A percentile compares a stretch with the other conserved stretches of the same genome.
These are phyloP conservation scores for Acanthococcus lagerstroemiae DNA, from an alignment of 2,888 invertebrate species.

Conservation along the genomic window DNA sequence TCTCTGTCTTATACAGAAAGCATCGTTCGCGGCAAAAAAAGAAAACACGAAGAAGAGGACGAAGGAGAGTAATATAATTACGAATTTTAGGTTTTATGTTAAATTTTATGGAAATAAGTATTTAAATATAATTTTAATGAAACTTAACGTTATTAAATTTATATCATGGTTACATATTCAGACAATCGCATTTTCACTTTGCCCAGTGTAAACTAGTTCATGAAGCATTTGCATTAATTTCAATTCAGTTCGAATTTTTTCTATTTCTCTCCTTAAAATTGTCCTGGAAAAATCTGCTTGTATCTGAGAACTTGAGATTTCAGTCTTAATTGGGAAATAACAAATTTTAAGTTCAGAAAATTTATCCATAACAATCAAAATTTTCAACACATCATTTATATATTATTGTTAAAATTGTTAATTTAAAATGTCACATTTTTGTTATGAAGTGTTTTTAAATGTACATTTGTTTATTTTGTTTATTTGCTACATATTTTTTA, in stretches of 20 bases:
- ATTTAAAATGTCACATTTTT: slow-evolving; percentile 23
- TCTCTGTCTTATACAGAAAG: slow-evolving; percentile 9
- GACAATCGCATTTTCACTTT: slow-evolving; percentile 23
- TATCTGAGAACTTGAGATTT: neutral
- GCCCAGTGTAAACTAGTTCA: neutral
- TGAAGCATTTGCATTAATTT: slow-evolving; percentile 16
- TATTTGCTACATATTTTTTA: slow-evolving; percentile 12
- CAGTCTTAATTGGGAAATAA: neutral
- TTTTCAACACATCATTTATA: slow-evolving; percentile 5
- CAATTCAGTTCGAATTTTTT: slow-evolving; percentile 5
- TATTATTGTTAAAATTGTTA: slow-evolving; percentile 16
- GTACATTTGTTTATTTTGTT: slow-evolving; percentile 22
- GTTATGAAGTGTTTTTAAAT: slow-evolving; percentile 25
- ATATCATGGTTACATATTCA: slow-evolving; percentile 27
- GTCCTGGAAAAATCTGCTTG: neutral
- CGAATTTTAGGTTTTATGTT: slow-evolving; percentile 18
- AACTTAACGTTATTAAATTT: slow-evolving; percentile 20
- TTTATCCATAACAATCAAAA: neutral
- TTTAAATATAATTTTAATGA: slow-evolving; percentile 24
- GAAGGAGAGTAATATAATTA: slow-evolving; percentile 24
- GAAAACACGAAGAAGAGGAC: slow-evolving; percentile 26
- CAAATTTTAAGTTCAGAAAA: neutral
- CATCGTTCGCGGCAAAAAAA: slow-evolving; percentile 23
- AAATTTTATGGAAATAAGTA: slow-evolving; percentile 22
- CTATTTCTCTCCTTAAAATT: neutral